phyloP scores from a whole-genome alignment of 2,797 vertebrate species.

The Uromys caudimaculatus region DNA sequence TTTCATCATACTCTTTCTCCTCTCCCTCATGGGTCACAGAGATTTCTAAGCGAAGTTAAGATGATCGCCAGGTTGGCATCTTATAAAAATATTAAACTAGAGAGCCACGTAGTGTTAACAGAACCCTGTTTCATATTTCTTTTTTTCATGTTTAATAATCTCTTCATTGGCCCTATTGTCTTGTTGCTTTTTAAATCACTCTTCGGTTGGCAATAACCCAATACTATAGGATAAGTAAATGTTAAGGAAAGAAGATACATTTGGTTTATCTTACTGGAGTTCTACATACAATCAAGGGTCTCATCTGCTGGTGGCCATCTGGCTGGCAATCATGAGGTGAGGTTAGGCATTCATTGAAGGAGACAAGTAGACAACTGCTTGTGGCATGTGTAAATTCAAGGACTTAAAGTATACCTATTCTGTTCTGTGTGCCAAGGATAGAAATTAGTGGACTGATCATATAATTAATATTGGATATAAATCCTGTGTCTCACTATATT shows the following conservation, averaged over 20 bases:
- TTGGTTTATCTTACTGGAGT: rapidly evolving
- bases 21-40: neutral
- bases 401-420: neutral
- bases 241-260: neutral
- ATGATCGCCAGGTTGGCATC: neutral
- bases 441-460: neutral
- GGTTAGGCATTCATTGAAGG: neutral
- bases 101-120: too few species aligned
- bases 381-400: neutral
- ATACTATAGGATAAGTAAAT: neutral
- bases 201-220: neutral
- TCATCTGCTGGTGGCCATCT: neutral
- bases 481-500: neutral
- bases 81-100: neutral
- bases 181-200: neutral
- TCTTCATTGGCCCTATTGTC: neutral
- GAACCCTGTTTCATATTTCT: neutral
- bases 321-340: neutral
- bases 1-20: neutral
- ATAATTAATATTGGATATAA: neutral
- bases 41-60: neutral
- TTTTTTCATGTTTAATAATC: neutral
- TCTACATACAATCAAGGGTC: neutral
- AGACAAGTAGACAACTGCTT: neutral
- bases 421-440: neutral